Evolutionary conservation across 2,888 invertebrate species (phyloP), one percentile per base, ranked within the genome.

Genomic region (Hydropsyche betteni): DNA sequence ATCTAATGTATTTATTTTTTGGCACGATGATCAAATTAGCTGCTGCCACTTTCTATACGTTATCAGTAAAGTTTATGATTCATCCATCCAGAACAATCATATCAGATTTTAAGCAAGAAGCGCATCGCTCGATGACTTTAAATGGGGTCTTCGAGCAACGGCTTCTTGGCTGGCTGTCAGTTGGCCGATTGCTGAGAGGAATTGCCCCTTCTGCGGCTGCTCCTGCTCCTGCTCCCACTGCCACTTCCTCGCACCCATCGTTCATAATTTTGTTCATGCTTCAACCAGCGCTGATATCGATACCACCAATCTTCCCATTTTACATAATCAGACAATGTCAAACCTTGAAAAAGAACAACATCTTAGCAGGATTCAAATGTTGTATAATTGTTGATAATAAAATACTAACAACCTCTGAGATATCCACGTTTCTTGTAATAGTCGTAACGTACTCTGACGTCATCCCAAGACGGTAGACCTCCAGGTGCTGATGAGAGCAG

Each of bases 241-340:
- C 83, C 83, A 0, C 87, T 86, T 4, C 85, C 88, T 81, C 86
- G 85, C 53, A 89, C 88, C 92, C 92, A 93, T 69, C 92, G 90
- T 82, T 92, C 92, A 83, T 92, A 93, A 44, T 91, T 92, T 61
- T 93, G 88, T 83, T 93, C 93, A n/a, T 92, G 89, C 80, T 95
- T 94, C 81, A 95, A 84, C 95, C 95, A 96, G 84, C 95, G 95
- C 83, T 95, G 94, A 83, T 96, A 96, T 81, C 93, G 92, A 86
- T 95, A 95, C 95, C 95, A 96, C 96, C 96, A 96, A 83, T 95
- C 95, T 85, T 96, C 96, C 95, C 96, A 96, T 84, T 95, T 95
- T 78, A 95, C 90, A 83, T 95, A 96, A 84, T 96, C 95, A 81
- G 94, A 90, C 44, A 94, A 87, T 0, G 91, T 89, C 34, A 94